Conservation (phyloP, 2,797 vertebrate species). For the Meriones psammophilus region DNA sequence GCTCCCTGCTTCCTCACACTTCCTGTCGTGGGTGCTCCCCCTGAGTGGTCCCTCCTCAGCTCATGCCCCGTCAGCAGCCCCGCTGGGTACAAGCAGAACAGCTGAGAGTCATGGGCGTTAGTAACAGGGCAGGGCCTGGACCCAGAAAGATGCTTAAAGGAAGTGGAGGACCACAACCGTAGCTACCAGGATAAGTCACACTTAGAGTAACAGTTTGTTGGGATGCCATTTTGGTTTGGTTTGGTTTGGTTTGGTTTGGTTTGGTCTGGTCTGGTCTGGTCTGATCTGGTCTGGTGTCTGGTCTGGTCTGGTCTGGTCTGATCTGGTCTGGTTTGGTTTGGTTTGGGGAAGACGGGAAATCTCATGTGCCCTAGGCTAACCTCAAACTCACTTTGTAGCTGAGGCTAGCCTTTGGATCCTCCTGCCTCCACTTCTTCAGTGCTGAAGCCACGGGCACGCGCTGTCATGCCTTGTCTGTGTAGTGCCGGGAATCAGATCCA, state of each 20-base stretch:
- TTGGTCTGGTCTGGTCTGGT: neutral
- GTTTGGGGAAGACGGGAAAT: neutral
- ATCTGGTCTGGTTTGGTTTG: neutral
- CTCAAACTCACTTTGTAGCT: neutral
- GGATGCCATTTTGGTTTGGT: neutral
- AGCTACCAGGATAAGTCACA: neutral
- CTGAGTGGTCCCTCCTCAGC: neutral
- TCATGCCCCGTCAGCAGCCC: neutral
- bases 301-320: neutral
- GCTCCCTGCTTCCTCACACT: too few relatives aligned
- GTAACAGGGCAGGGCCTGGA: neutral
- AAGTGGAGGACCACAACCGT: too few relatives aligned
- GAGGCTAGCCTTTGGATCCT: neutral
- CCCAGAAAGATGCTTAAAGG: neutral
- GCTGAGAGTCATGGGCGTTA: too few relatives aligned
- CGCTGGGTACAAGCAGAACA: neutral
- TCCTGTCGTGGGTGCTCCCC: neutral
- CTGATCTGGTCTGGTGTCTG: neutral
- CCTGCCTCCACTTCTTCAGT: neutral
- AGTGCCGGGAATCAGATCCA: neutral
- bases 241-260: too few relatives aligned
- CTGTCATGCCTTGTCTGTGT: neutral
- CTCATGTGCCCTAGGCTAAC: neutral
- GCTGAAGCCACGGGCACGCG: neutral
- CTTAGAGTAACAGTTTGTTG: neutral